Percentiles rank a stretch among this genome's conserved stretches.
These are phyloP conservation scores for Gnatocerus cornutus DNA, from an alignment of 2,888 invertebrate species.

Conservation along the genomic window DNA sequence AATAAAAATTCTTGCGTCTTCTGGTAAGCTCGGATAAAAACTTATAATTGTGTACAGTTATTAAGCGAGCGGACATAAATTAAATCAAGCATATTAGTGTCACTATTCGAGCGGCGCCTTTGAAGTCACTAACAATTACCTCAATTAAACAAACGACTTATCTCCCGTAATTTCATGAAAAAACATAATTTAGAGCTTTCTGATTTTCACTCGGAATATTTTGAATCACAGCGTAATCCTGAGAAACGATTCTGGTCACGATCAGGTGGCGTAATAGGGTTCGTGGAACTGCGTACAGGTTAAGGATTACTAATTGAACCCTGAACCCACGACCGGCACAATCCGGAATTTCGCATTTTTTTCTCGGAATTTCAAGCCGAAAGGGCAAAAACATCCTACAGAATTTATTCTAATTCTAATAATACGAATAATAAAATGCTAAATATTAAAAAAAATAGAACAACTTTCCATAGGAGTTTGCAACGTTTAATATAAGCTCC, in stretches of 20 bases:
- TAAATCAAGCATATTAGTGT: constrained; percentile 14
- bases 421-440: no score
- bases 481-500: no score
- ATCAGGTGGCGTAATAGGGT: constrained; percentile 11
- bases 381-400: no score
- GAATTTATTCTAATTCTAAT: no score
- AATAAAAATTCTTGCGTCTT: constrained; percentile 26
- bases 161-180: constrained; percentile 9
- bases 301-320: constrained; percentile 3
- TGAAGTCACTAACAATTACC: constrained; percentile 24
- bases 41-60: constrained; percentile 15
- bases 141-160: constrained; percentile 25
- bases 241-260: constrained; percentile 20
- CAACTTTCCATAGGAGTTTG: no score
- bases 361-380: no score
- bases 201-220: constrained; percentile 18
- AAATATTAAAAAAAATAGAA: no score
- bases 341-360: no score
- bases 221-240: constrained; percentile 15
- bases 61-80: constrained; percentile 18
- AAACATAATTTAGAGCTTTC: constrained; percentile 16
- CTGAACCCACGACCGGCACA: no score
- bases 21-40: constrained; percentile 15
- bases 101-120: constrained; percentile 14
- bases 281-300: constrained; percentile 23